Percentiles rank a stretch among this genome's conserved stretches.
Evolutionary conservation across 2,888 invertebrate genomes (phyloP).

Genomic region (Mythimna albipuncta): DNA sequence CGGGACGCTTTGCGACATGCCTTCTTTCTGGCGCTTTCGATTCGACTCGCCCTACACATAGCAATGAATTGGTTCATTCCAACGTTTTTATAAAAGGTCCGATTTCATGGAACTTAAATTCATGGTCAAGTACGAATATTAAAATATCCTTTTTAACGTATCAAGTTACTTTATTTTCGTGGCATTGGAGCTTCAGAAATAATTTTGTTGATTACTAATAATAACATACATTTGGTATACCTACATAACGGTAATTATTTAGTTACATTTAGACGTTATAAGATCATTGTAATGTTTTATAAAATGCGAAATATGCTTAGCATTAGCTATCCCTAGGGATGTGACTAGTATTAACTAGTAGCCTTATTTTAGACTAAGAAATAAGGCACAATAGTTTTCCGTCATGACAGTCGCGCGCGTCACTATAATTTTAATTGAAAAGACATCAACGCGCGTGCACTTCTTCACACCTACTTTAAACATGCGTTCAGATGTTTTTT

Average conservation of each 20-base stretch:
- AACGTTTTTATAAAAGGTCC: neutral
- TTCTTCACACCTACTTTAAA: too few relatives aligned
- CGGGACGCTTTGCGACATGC: conserved; percentile 77
- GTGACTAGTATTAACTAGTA: neutral
- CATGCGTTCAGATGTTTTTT: too few relatives aligned
- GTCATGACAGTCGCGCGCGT: too few relatives aligned
- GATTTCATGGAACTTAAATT: conserved; percentile 2
- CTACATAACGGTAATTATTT: conserved; percentile 4
- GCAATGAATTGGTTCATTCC: conserved; percentile 62
- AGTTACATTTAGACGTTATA: neutral
- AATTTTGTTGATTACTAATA: conserved; percentile 12
- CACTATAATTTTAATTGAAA: conserved; percentile 21
- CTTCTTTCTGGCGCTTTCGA: conserved; percentile 70
- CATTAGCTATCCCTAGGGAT: neutral
- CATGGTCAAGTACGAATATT: conserved; percentile 33
- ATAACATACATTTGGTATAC: conserved; percentile 10
- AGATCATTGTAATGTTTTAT: conserved; percentile 5
- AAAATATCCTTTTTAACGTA: conserved; percentile 24
- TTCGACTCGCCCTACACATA: conserved; percentile 64
- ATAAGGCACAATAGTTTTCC: neutral
- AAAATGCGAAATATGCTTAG: conserved; percentile 4
- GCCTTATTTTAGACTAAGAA: too few relatives aligned
- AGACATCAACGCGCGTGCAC: conserved; percentile 49
- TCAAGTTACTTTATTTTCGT: conserved; percentile 10
- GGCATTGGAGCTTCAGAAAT: conserved; percentile 3